phyloP scores from a whole-genome alignment of 2,113 vertebrate genomes.

The Cochlearius cochlearius region DNA sequence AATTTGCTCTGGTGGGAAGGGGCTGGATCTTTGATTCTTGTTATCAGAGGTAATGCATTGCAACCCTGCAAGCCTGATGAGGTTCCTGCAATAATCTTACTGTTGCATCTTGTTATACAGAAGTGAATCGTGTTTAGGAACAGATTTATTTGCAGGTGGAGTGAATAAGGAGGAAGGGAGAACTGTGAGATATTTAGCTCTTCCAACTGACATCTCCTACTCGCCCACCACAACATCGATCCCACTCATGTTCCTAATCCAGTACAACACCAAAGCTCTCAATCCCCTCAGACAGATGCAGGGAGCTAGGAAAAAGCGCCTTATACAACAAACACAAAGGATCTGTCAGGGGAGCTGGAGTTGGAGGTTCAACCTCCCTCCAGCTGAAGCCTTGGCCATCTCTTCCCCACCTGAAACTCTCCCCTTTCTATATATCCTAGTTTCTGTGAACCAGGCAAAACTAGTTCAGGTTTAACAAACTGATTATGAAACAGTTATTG shows the following conservation, averaged over 20 bases:
- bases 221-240: background rate
- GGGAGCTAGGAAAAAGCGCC: background rate
- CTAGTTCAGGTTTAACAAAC: background rate
- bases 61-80: background rate
- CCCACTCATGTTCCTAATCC: background rate
- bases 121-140: constrained; percentile 53
- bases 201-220: background rate
- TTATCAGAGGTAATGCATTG: background rate
- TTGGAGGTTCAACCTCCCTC: background rate
- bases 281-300: background rate
- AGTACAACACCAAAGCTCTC: background rate
- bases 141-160: background rate
- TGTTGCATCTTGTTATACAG: constrained; percentile 52
- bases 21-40: background rate
- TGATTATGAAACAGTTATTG: background rate
- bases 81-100: constrained; percentile 32
- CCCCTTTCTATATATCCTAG: background rate
- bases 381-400: background rate
- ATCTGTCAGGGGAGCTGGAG: background rate
- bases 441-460: background rate
- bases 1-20: background rate
- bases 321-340: background rate
- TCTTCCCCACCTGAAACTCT: background rate
- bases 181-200: background rate
- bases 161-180: background rate